A percentile compares a stretch with the other conserved stretches of the same genome.
Conservation (phyloP, 2,797 vertebrate genomes). For the Chanos chanos region DNA sequence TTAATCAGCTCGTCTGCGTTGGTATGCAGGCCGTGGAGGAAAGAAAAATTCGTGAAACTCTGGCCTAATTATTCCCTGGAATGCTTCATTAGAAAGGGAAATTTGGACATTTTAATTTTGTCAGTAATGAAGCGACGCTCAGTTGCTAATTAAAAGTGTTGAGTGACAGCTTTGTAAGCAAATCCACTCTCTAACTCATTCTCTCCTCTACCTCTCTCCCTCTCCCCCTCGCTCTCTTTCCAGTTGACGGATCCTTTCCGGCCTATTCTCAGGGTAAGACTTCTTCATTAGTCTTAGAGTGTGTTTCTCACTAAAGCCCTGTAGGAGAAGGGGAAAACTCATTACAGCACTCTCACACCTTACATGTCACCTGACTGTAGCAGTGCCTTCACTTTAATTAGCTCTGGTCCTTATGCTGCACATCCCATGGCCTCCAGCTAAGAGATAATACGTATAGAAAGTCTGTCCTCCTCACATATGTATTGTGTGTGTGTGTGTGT, state of each 20-base stretch:
- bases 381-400: slow-evolving; percentile 50
- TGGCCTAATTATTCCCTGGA: slow-evolving; percentile 74
- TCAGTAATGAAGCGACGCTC: slow-evolving; percentile 76
- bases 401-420: slow-evolving; percentile 13
- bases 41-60: slow-evolving; percentile 53
- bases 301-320: slow-evolving; percentile 48
- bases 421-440: slow-evolving; percentile 8
- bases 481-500: too few species aligned
- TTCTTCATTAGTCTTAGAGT: slow-evolving; percentile 57
- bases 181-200: slow-evolving; percentile 6
- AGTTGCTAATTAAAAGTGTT: slow-evolving; percentile 78
- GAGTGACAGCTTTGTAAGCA: slow-evolving; percentile 81
- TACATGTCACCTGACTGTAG: slow-evolving; percentile 46
- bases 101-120: slow-evolving; percentile 78
- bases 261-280: slow-evolving; percentile 96
- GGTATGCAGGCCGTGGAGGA: slow-evolving; percentile 43
- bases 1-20: slow-evolving; percentile 50
- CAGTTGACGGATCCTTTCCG: slow-evolving; percentile 97
- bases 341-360: slow-evolving; percentile 42
- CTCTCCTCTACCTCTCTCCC: neutral
- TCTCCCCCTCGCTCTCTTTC: slow-evolving; percentile 30
- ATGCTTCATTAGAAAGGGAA: slow-evolving; percentile 81
- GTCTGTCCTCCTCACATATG: too few species aligned
- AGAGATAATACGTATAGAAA: too few species aligned
- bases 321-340: slow-evolving; percentile 48